Percentiles rank a stretch among this genome's conserved stretches.
phyloP scores from a whole-genome alignment of 1,140 invertebrate species.

The Rhopalosiphum maidis region DNA sequence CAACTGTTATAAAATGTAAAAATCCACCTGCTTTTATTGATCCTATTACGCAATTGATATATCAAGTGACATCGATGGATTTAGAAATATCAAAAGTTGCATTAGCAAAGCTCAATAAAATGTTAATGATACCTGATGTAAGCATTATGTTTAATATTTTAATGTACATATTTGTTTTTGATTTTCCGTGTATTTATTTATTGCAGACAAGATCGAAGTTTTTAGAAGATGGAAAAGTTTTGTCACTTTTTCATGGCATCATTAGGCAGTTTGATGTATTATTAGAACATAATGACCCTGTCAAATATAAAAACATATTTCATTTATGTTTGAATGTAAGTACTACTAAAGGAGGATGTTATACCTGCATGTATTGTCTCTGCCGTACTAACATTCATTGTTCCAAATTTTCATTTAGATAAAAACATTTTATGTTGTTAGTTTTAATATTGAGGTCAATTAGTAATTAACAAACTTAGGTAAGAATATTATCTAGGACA shows the following conservation, averaged over 20 bases:
- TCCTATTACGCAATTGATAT: conserved; percentile 36
- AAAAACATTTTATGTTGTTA: too few species aligned
- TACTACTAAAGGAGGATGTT: neutral
- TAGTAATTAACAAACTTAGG: too few species aligned
- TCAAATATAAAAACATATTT: conserved; percentile 44
- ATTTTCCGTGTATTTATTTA: neutral
- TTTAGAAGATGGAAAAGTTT: conserved; percentile 51
- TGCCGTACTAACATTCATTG: too few species aligned
- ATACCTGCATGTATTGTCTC: too few species aligned
- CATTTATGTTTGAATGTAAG: conserved; percentile 52
- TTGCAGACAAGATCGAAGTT: conserved; percentile 39
- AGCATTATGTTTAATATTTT: neutral
- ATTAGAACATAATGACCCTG: conserved; percentile 21
- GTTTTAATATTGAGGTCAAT: too few species aligned
- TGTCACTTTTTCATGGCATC: conserved; percentile 43
- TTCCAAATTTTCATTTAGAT: too few species aligned
- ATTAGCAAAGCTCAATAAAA: conserved; percentile 11
- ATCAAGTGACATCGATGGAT: conserved; percentile 17
- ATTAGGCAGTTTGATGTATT: conserved; percentile 44
- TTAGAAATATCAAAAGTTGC: conserved; percentile 34
- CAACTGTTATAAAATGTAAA: conserved; percentile 43
- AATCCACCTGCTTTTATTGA: neutral
- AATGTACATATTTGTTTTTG: neutral
- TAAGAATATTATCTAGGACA: too few species aligned
- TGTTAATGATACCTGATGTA: conserved; percentile 41